Evolutionary conservation across 2,797 vertebrate genomes (phyloP).

Genomic region (Saxicola maurus): DNA sequence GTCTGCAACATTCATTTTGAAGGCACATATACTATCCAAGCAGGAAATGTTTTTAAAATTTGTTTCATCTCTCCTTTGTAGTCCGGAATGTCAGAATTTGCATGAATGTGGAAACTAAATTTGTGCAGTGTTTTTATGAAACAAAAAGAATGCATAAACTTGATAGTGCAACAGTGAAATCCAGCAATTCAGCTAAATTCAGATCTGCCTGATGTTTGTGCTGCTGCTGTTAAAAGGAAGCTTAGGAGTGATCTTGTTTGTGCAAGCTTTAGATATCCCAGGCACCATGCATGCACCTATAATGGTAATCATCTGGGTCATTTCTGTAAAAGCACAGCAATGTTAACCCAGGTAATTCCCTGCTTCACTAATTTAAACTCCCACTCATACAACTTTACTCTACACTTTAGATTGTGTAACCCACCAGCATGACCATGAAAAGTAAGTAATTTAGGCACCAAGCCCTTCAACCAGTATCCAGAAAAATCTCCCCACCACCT

Average conservation of each 20-base stretch:
- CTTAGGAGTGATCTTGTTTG: not conserved
- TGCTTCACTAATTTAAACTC: slow-evolving; percentile 2
- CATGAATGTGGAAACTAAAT: not conserved
- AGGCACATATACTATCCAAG: not conserved
- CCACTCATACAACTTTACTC: not conserved
- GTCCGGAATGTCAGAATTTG: not conserved
- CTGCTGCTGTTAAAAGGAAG: not conserved
- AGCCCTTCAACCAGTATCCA: not conserved
- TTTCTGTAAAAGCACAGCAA: not conserved
- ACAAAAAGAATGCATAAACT: not conserved
- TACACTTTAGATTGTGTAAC: not conserved
- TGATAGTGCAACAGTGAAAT: not conserved
- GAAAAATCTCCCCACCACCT: not conserved
- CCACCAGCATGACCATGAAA: not conserved
- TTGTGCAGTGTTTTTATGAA: not conserved
- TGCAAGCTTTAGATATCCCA: not conserved
- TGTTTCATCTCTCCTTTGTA: not conserved
- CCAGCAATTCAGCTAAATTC: not conserved
- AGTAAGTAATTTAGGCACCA: not conserved
- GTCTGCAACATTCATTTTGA: not conserved
- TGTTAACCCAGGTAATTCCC: not conserved
- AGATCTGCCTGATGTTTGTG: not conserved
- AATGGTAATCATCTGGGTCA: not conserved
- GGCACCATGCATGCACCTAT: not conserved
- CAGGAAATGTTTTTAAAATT: not conserved